A percentile compares a stretch with the other conserved stretches of the same genome.
Evolutionary conservation across 2,888 invertebrate genomes (phyloP).

Genomic region (Apantesis nais): DNA sequence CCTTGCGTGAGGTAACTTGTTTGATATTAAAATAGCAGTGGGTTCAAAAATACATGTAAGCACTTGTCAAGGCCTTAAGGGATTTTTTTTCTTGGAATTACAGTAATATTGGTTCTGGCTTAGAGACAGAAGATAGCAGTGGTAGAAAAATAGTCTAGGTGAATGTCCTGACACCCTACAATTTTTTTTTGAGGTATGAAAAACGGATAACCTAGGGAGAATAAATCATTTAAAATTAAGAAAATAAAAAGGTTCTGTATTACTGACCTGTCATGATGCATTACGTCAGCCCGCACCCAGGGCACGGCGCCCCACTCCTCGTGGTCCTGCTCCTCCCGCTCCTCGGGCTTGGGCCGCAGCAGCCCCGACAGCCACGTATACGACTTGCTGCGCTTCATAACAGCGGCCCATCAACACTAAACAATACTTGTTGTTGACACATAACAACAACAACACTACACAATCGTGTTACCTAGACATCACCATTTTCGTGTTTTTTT

Average conservation of each 20-base stretch:
- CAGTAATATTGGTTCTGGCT: too few species aligned
- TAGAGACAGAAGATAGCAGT: too few species aligned
- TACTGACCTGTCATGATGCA: constrained; percentile 73
- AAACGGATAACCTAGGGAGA: neutral
- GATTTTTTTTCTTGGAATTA: too few species aligned
- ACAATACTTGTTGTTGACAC: constrained; percentile 17
- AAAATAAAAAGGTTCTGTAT: neutral
- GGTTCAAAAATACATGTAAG: too few species aligned
- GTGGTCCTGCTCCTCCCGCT: constrained; percentile 43
- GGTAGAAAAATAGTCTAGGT: too few species aligned
- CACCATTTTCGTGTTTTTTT: constrained; percentile 1
- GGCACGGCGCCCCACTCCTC: constrained; percentile 78
- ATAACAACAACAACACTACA: constrained; percentile 12
- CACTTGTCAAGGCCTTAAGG: too few species aligned
- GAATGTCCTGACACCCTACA: too few species aligned
- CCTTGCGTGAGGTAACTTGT: neutral
- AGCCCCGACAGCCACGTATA: constrained; percentile 82
- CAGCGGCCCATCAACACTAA: constrained; percentile 15
- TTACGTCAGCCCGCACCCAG: constrained; percentile 72
- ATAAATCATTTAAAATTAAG: neutral
- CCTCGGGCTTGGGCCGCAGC: constrained; percentile 65
- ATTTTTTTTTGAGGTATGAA: neutral
- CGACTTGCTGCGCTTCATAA: constrained; percentile 81
- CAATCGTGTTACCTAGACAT: neutral
- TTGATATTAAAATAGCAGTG: too few species aligned